Conservation (phyloP, 2,113 vertebrate species). For the Corapipo altera region DNA sequence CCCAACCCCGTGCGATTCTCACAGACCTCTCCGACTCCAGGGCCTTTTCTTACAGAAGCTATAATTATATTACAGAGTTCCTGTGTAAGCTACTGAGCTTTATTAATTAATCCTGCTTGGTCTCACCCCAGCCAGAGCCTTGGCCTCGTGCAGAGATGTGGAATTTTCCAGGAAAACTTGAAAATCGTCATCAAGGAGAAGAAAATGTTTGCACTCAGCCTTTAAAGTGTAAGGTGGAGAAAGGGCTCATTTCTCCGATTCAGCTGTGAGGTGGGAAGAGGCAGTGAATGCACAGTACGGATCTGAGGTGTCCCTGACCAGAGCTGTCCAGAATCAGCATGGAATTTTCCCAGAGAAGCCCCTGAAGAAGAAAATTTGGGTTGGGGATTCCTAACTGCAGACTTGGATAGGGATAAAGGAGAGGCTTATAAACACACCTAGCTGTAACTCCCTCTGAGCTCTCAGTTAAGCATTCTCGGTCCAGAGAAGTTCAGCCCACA, state of each 20-base stretch:
- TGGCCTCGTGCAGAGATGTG: slow-evolving; percentile 78
- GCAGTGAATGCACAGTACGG: accelerated
- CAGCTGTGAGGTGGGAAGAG: background rate
- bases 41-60: slow-evolving; percentile 82
- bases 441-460: background rate
- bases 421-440: background rate
- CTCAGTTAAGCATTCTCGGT: background rate
- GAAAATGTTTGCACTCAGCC: slow-evolving; percentile 11
- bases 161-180: slow-evolving; percentile 92
- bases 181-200: slow-evolving; percentile 73
- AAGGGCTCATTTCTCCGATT: background rate
- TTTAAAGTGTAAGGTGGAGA: background rate
- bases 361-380: background rate
- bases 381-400: background rate
- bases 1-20: slow-evolving; percentile 71
- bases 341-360: background rate
- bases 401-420: background rate
- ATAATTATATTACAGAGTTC: slow-evolving; percentile 79
- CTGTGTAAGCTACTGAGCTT: slow-evolving; percentile 73
- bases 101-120: slow-evolving; percentile 76
- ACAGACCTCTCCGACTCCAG: slow-evolving; percentile 75
- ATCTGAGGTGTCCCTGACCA: background rate
- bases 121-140: background rate
- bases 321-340: background rate
- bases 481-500: background rate